These are phyloP conservation scores for Andrena bucephala DNA, from an alignment of 2,888 invertebrate genomes.

Conservation along the genomic window DNA sequence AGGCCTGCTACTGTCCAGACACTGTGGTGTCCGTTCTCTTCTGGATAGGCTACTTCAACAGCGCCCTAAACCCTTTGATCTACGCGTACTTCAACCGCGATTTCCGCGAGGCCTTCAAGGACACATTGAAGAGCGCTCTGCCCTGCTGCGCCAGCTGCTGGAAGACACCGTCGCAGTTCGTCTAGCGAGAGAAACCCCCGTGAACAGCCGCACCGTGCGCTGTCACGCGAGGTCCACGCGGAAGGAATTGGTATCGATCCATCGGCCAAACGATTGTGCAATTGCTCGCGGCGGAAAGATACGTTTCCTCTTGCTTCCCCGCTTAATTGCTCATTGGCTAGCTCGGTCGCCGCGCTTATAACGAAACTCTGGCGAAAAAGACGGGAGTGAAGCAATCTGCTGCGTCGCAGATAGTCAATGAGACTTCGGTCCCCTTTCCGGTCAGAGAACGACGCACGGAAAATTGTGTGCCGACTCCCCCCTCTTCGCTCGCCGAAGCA, in stretches of 20 bases:
- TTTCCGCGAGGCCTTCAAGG: constrained; percentile 98
- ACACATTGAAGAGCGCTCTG: constrained; percentile 93
- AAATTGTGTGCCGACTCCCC: background rate
- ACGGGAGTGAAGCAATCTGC: too few species aligned
- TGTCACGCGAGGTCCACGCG: constrained; percentile 18
- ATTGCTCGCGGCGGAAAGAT: background rate
- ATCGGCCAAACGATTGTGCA: constrained; percentile 20
- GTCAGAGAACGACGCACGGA: too few species aligned
- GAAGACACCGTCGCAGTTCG: constrained; percentile 89
- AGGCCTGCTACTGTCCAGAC: constrained; percentile 89
- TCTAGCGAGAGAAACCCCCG: constrained; percentile 83
- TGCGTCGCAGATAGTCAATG: too few species aligned
- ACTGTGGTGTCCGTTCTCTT: constrained; percentile 88
- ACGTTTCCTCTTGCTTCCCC: background rate
- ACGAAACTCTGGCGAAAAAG: background rate
- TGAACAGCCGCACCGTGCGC: constrained; percentile 36
- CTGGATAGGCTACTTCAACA: constrained; percentile 99
- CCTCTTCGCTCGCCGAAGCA: background rate
- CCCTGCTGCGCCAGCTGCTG: constrained; percentile 93
- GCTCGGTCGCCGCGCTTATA: background rate
- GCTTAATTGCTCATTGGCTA: background rate
- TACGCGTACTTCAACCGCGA: constrained; percentile 98
- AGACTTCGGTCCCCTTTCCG: too few species aligned
- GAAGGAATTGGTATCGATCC: constrained; percentile 8
- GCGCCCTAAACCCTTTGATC: constrained; percentile 96